These are phyloP conservation scores for Ranitomeya imitator DNA, from an alignment of 2,113 vertebrate species.

Conservation along the genomic window DNA sequence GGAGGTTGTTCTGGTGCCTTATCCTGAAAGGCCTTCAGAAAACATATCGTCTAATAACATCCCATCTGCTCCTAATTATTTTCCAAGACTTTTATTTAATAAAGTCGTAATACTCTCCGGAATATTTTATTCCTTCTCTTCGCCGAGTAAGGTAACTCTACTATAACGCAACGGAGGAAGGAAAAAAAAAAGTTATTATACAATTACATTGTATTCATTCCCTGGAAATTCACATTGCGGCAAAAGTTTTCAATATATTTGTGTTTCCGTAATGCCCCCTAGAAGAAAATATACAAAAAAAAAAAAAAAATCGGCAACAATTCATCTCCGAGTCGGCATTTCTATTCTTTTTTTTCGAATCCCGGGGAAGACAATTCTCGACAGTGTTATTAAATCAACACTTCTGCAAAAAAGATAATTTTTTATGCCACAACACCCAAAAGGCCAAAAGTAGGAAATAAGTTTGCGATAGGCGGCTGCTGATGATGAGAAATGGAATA, in stretches of 20 bases:
- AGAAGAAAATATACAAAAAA: not conserved
- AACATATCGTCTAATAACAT: not conserved
- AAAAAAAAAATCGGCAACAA: conserved; percentile 2
- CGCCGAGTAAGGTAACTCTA: not conserved
- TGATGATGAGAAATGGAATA: conserved; percentile 37
- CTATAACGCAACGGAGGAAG: not conserved
- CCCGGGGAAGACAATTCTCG: conserved; percentile 35
- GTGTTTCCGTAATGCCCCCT: not conserved
- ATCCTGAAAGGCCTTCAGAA: not conserved
- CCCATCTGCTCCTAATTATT: not conserved
- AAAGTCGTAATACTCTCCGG: not conserved
- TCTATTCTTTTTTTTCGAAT: not conserved
- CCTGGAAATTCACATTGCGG: conserved; percentile 11
- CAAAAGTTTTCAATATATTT: conserved; percentile 27
- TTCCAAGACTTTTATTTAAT: not conserved
- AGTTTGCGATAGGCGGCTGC: conserved; percentile 19
- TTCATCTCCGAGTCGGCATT: not conserved
- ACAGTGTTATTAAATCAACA: conserved; percentile 46
- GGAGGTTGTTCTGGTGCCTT: too few species aligned
- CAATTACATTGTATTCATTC: conserved; percentile 30
- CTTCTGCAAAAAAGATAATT: conserved; percentile 24
- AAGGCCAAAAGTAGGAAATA: conserved; percentile 40
- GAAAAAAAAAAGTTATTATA: not conserved
- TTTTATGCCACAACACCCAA: conserved; percentile 40
- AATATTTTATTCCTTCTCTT: not conserved